phyloP scores from a whole-genome alignment of 2,888 invertebrate genomes.

The Leptopilina syphax region DNA sequence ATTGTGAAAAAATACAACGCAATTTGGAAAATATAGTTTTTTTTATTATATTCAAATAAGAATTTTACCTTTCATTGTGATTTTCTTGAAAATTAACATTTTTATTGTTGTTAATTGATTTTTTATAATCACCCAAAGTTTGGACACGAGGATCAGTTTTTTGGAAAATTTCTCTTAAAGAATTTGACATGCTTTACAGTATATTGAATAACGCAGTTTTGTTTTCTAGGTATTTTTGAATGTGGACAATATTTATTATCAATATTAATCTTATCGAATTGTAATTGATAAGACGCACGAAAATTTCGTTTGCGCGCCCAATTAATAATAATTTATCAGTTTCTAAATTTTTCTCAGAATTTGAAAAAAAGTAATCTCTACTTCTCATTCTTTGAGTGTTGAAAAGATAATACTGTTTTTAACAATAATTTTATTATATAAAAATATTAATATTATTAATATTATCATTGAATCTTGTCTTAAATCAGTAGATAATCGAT shows the following conservation, averaged over 20 bases:
- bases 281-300: constrained; percentile 7
- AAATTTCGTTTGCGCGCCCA: constrained; percentile 7
- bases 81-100: background rate
- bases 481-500: too few species aligned
- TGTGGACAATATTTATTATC: background rate
- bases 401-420: too few species aligned
- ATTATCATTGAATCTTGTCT: too few species aligned
- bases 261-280: constrained; percentile 33
- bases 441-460: too few species aligned
- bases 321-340: background rate
- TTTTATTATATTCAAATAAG: background rate
- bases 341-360: background rate
- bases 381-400: too few species aligned
- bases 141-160: background rate
- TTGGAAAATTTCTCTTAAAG: background rate
- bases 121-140: background rate
- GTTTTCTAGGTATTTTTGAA: background rate
- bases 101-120: background rate
- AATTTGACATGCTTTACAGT: constrained; percentile 1
- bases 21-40: background rate
- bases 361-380: background rate
- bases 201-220: background rate
- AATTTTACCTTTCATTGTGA: constrained; percentile 10
- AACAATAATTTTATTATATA: too few species aligned
- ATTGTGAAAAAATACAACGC: background rate